phyloP scores from a whole-genome alignment of 2,113 vertebrate species.

The Colossoma macropomum region DNA sequence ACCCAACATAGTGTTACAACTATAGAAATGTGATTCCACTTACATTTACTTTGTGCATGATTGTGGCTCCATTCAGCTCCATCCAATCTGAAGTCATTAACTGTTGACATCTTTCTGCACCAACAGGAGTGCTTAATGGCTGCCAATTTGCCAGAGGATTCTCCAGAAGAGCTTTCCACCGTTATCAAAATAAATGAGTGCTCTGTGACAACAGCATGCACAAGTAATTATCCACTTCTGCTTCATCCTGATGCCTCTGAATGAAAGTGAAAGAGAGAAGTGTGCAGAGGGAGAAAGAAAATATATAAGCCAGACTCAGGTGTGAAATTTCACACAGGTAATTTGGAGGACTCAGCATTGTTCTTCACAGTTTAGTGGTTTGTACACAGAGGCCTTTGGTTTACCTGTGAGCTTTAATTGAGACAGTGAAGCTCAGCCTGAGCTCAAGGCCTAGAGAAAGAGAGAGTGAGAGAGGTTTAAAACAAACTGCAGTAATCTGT shows the following conservation, averaged over 20 bases:
- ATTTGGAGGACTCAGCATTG: too few relatives aligned
- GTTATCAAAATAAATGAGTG: conserved; percentile 62
- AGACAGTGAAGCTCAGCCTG: too few relatives aligned
- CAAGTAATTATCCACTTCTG: conserved; percentile 54
- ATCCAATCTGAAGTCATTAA: conserved; percentile 35
- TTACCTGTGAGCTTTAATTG: too few relatives aligned
- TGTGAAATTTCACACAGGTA: too few relatives aligned
- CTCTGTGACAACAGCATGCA: conserved; percentile 47
- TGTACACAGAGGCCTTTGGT: too few relatives aligned
- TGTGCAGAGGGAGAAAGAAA: too few relatives aligned
- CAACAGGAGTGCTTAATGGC: conserved; percentile 42
- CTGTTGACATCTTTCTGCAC: conserved; percentile 52
- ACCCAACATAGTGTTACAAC: too few relatives aligned
- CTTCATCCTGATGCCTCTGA: conserved; percentile 31
- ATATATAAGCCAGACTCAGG: too few relatives aligned
- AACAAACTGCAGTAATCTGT: too few relatives aligned
- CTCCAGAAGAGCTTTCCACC: conserved; percentile 53
- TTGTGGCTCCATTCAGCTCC: not conserved
- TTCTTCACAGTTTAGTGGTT: too few relatives aligned
- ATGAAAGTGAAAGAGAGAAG: not conserved
- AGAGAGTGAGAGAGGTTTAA: too few relatives aligned
- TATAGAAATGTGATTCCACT: not conserved
- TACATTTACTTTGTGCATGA: not conserved
- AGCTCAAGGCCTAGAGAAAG: too few relatives aligned
- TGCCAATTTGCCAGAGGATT: conserved; percentile 58